These are phyloP conservation scores for Mercenaria mercenaria DNA, from an alignment of 1,140 invertebrate genomes.

Conservation along the genomic window DNA sequence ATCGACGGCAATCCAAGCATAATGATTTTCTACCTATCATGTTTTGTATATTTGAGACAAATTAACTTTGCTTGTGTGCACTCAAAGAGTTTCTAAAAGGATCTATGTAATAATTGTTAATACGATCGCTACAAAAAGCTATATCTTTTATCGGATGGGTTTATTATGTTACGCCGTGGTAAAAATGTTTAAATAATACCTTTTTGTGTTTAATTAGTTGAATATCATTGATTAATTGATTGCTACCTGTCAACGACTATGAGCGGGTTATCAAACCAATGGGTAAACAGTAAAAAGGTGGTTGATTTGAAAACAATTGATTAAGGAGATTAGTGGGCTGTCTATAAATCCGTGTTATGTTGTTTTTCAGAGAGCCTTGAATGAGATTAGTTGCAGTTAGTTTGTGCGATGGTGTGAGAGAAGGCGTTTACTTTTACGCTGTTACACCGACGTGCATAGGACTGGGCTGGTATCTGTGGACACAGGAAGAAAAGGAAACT, in stretches of 20 bases:
- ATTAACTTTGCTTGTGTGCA: conserved; percentile 1
- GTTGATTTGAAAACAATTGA: neutral
- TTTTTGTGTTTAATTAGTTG: conserved; percentile 36
- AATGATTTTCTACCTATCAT: conserved; percentile 16
- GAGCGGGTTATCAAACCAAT: conserved; percentile 27
- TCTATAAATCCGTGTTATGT: neutral
- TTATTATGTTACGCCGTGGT: conserved; percentile 1
- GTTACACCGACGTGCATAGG: neutral
- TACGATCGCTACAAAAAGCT: neutral
- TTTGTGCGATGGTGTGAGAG: conserved; percentile 12
- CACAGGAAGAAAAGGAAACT: too few species aligned
- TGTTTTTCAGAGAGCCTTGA: neutral
- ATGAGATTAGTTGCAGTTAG: neutral
- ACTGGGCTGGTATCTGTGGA: neutral
- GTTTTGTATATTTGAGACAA: conserved; percentile 9
- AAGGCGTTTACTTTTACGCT: neutral
- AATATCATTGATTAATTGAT: conserved; percentile 37
- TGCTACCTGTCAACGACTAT: conserved; percentile 6
- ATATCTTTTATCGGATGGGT: neutral
- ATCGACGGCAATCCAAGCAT: neutral
- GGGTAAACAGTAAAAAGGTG: neutral
- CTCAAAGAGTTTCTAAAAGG: neutral
- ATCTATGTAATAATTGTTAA: conserved; percentile 9
- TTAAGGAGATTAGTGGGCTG: conserved; percentile 17
- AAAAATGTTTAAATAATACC: neutral